Evolutionary conservation across 2,797 vertebrate species (phyloP).

Genomic region (Semotilus atromaculatus): DNA sequence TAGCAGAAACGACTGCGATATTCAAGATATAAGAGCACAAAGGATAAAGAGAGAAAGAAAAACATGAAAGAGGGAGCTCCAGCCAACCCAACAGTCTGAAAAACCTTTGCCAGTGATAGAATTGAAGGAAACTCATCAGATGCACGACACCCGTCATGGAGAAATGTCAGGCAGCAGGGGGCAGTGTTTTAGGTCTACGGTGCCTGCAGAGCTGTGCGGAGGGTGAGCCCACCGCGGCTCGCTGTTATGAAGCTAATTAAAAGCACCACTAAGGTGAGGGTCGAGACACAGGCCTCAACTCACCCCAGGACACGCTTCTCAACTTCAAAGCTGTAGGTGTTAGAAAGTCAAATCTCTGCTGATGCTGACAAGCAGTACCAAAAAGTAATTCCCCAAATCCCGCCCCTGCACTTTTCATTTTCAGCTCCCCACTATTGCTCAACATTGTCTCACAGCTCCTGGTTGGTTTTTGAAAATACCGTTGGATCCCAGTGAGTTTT

Average conservation of each 20-base stretch:
- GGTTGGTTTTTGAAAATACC: slow-evolving; percentile 45
- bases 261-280: slow-evolving; percentile 64
- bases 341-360: slow-evolving; percentile 47
- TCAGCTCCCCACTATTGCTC: slow-evolving; percentile 18
- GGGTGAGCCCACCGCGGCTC: slow-evolving; percentile 61
- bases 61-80: background rate
- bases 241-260: slow-evolving; percentile 74
- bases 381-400: slow-evolving; percentile 41
- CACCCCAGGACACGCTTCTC: slow-evolving; percentile 61
- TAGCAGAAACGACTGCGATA: background rate
- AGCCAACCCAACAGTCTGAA: background rate
- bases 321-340: slow-evolving; percentile 54
- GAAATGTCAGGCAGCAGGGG: slow-evolving; percentile 68
- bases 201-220: slow-evolving; percentile 50
- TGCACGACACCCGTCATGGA: slow-evolving; percentile 7
- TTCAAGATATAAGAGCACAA: background rate
- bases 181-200: slow-evolving; percentile 66
- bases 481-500: slow-evolving; percentile 27
- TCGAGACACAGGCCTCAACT: slow-evolving; percentile 59
- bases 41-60: background rate
- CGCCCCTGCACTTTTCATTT: slow-evolving; percentile 37
- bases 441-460: slow-evolving; percentile 40
- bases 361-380: slow-evolving; percentile 54
- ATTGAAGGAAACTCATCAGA: background rate
- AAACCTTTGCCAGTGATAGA: background rate